These are phyloP conservation scores for Mirza zaza DNA, from an alignment of 2,113 vertebrate genomes.

Conservation along the genomic window DNA sequence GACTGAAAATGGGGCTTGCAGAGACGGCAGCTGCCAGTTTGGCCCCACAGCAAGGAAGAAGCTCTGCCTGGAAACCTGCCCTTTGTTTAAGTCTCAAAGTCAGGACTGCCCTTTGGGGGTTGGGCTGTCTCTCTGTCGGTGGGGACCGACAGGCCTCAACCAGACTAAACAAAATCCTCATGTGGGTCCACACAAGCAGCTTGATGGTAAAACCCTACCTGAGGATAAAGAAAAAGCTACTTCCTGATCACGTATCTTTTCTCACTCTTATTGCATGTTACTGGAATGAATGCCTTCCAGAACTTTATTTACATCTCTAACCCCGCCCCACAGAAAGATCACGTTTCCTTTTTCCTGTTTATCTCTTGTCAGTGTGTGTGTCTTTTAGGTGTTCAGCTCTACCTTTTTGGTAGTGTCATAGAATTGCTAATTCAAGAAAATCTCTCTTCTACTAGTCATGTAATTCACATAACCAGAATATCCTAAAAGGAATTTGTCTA, in stretches of 20 bases:
- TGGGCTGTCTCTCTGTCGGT: not conserved
- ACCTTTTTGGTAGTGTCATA: not conserved
- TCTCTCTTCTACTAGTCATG: not conserved
- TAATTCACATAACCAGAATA: not conserved
- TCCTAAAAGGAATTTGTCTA: not conserved
- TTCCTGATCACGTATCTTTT: not conserved
- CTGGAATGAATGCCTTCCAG: not conserved
- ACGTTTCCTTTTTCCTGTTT: not conserved
- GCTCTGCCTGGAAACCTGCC: not conserved
- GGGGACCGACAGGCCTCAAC: not conserved
- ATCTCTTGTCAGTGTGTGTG: not conserved
- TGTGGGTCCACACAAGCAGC: not conserved
- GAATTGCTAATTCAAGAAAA: not conserved
- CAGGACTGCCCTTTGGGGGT: not conserved
- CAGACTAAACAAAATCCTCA: not conserved
- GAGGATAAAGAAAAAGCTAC: not conserved
- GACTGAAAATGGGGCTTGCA: not conserved
- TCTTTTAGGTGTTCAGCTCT: not conserved
- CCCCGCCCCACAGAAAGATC: not conserved
- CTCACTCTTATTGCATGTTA: not conserved
- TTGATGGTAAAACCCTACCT: not conserved
- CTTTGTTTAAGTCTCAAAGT: not conserved
- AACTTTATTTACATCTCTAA: not conserved
- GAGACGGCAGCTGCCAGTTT: not conserved
- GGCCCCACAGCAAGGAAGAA: not conserved